phyloP scores from a whole-genome alignment of 2,888 invertebrate genomes.

The Apodemia zela region DNA sequence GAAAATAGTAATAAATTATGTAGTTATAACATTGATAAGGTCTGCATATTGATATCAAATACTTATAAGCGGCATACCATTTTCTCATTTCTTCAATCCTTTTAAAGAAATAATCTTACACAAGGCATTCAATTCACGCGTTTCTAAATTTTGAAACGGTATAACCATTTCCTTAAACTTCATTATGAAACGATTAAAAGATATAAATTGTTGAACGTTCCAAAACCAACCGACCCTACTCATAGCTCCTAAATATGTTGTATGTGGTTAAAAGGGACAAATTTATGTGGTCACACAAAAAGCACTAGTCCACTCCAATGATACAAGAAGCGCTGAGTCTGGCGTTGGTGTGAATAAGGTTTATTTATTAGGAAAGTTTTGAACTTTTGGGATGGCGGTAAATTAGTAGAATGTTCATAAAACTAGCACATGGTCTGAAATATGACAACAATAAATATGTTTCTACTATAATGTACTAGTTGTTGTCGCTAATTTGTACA shows the following conservation, averaged over 20 bases:
- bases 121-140: neutral
- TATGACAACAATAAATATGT: conserved; percentile 4
- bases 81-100: neutral
- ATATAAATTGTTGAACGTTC: conserved; percentile 65
- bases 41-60: no score
- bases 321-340: conserved; percentile 67
- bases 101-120: no score
- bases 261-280: conserved; percentile 58
- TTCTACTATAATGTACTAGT: neutral
- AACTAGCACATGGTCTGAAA: conserved; percentile 14
- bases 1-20: no score
- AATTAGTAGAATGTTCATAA: conserved; percentile 49
- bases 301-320: conserved; percentile 54
- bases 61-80: no score
- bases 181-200: conserved; percentile 65
- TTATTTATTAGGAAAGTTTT: conserved; percentile 77
- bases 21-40: no score
- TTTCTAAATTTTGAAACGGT: conserved; percentile 22
- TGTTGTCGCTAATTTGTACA: neutral
- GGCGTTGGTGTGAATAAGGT: conserved; percentile 70
- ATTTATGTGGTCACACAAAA: conserved; percentile 69
- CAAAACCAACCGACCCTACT: conserved; percentile 54
- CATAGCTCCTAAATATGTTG: conserved; percentile 57
- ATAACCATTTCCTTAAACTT: conserved; percentile 44
- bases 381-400: conserved; percentile 55